A percentile compares a stretch with the other conserved stretches of the same genome.
Conservation (phyloP, 2,113 vertebrate genomes). For the Echinops telfairi region DNA sequence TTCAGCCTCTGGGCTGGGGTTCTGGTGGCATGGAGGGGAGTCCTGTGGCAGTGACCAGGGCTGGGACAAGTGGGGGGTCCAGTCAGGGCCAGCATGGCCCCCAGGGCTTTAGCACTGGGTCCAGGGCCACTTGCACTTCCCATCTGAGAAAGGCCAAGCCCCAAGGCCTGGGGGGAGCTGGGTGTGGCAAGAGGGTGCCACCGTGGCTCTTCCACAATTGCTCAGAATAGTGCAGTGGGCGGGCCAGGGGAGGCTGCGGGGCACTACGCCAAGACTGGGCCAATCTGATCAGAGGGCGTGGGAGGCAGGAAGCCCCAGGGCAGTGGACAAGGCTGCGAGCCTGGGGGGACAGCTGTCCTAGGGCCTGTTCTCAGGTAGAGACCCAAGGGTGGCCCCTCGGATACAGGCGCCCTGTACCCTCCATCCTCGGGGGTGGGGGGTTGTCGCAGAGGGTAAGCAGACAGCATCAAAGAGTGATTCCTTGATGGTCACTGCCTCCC, state of each 20-base stretch:
- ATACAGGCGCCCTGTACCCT: background rate
- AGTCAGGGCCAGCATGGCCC: background rate
- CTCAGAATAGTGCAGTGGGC: background rate
- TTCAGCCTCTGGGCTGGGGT: background rate
- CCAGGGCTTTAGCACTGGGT: background rate
- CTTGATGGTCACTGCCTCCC: too few relatives aligned
- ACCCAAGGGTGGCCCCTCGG: rapidly evolving
- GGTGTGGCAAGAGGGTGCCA: too few relatives aligned
- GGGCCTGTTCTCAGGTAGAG: too few relatives aligned
- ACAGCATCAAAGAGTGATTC: too few relatives aligned
- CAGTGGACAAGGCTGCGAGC: rapidly evolving
- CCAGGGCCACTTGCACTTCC: too few relatives aligned
- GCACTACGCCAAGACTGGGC: background rate
- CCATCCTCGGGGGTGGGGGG: too few relatives aligned
- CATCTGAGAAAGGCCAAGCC: too few relatives aligned
- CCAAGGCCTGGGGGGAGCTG: too few relatives aligned
- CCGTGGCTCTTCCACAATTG: too few relatives aligned
- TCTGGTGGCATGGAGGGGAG: rapidly evolving
- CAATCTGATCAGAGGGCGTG: too few relatives aligned
- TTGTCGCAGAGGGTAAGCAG: too few relatives aligned
- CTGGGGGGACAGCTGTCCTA: background rate
- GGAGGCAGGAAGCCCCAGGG: too few relatives aligned
- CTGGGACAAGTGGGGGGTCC: background rate
- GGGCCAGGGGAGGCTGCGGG: background rate
- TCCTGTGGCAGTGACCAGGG: background rate